These are phyloP conservation scores for Perca flavescens DNA, from an alignment of 2,113 vertebrate genomes.

Conservation along the genomic window DNA sequence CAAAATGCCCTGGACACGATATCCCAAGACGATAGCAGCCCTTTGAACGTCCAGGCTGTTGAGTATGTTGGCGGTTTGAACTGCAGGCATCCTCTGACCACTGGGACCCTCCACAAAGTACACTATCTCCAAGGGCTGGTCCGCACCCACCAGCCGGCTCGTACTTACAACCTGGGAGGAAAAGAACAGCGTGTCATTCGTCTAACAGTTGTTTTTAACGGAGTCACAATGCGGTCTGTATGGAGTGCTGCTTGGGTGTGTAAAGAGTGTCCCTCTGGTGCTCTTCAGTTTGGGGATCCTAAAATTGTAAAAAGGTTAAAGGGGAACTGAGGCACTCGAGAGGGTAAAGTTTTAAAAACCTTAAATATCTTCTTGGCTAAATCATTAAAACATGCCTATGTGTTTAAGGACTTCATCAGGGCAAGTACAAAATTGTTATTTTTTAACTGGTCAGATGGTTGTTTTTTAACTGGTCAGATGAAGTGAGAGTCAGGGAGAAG, in stretches of 20 bases:
- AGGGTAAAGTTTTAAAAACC: too few species aligned
- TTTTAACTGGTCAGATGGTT: too few species aligned
- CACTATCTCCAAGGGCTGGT: constrained; percentile 92
- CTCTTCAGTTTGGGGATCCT: too few species aligned
- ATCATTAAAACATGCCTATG: too few species aligned
- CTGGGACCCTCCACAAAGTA: constrained; percentile 94
- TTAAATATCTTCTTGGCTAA: too few species aligned
- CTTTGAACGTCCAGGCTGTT: constrained; percentile 94
- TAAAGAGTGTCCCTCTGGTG: too few species aligned
- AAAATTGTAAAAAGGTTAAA: too few species aligned
- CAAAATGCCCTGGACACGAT: constrained; percentile 91
- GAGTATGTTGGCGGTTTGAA: constrained; percentile 88
- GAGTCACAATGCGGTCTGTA: too few species aligned
- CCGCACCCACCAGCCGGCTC: constrained; percentile 85
- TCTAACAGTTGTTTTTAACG: neutral
- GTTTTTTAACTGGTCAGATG: neutral
- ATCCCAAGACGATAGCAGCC: constrained; percentile 96
- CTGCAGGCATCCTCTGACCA: constrained; percentile 89
- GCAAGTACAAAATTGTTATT: too few species aligned
- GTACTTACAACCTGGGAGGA: constrained; percentile 90
- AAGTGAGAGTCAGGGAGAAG: neutral
- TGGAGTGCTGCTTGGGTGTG: too few species aligned
- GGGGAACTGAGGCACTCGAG: too few species aligned
- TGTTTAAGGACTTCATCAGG: too few species aligned
- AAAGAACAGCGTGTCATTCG: neutral